Percentiles rank a stretch among this genome's conserved stretches.
Evolutionary conservation across 2,113 vertebrate genomes (phyloP).

Genomic region (Camelus bactrianus): DNA sequence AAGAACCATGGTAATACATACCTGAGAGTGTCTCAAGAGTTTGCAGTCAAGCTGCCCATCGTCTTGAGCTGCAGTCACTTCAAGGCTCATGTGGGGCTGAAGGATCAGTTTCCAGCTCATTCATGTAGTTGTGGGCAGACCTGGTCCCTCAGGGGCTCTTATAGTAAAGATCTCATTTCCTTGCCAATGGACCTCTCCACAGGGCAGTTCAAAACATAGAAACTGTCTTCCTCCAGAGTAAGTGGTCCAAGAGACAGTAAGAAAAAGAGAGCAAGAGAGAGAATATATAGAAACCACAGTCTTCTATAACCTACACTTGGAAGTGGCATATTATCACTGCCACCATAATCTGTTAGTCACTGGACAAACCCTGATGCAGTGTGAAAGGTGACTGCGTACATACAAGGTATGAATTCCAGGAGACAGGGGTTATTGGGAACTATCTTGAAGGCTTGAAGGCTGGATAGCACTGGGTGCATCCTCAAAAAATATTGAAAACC

Average conservation of each 20-base stretch:
- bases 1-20: background rate
- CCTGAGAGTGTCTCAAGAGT: background rate
- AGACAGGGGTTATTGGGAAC: background rate
- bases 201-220: background rate
- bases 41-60: too few species aligned
- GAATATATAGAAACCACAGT: background rate
- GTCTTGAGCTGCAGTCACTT: background rate
- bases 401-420: background rate
- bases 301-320: background rate
- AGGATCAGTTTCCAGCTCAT: background rate
- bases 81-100: background rate
- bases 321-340: background rate
- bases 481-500: background rate
- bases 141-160: background rate
- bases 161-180: background rate
- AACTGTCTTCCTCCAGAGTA: background rate
- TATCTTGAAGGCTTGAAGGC: too few species aligned
- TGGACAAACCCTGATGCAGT: background rate
- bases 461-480: background rate
- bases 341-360: background rate
- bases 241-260: background rate
- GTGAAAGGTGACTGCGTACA: background rate
- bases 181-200: background rate
- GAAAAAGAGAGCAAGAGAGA: background rate
- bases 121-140: background rate